Conservation (phyloP, 2,797 vertebrate genomes). For the Sus cebifrons region DNA sequence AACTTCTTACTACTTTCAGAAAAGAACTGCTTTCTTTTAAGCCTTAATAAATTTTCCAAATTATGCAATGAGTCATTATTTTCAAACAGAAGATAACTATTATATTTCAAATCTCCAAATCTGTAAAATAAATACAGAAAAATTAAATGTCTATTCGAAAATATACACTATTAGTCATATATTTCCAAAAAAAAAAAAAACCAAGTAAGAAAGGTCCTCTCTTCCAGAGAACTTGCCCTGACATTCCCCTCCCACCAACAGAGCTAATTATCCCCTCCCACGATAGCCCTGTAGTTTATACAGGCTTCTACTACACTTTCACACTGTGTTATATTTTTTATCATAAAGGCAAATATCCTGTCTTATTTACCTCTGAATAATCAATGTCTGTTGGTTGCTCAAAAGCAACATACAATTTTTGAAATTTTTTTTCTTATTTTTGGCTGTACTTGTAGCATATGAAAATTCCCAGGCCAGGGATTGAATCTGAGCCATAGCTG, state of each 20-base stretch:
- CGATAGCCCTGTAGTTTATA: not conserved
- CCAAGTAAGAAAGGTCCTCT: not conserved
- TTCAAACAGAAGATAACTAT: not conserved
- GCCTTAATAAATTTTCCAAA: conserved; percentile 7
- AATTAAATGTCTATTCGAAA: conserved; percentile 17
- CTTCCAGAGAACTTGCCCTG: not conserved
- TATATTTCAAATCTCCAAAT: conserved; percentile 39
- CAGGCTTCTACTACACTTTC: not conserved
- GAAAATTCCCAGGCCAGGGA: no score
- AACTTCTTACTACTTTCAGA: conserved; percentile 37
- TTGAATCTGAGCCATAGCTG: no score
- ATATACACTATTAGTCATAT: not conserved
- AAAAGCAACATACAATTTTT: conserved; percentile 9
- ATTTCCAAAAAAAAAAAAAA: not conserved
- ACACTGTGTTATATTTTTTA: not conserved
- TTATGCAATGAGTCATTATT: not conserved
- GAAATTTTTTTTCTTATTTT: not conserved
- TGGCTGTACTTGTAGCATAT: no score
- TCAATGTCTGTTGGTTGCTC: not conserved
- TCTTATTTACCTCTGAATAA: conserved; percentile 34
- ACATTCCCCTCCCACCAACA: not conserved
- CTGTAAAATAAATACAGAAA: not conserved
- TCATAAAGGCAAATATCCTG: not conserved
- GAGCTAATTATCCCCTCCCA: not conserved
- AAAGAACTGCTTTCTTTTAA: conserved; percentile 25